Base-by-base conservation (phyloP, 1,140 invertebrate species). In the Myzus persicae region DNA sequence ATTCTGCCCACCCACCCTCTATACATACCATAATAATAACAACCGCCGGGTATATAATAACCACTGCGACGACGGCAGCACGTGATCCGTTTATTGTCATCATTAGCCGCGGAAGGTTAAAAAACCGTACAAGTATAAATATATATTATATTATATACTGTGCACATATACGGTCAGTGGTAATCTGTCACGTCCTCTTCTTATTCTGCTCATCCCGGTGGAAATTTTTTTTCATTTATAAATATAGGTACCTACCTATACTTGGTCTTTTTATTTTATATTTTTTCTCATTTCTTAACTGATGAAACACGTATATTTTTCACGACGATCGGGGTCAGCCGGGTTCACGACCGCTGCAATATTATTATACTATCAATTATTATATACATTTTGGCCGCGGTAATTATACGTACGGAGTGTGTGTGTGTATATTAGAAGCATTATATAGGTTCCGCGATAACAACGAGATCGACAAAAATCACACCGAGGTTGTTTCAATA, bases 81-180 rank as follows among this genome's bases (percentile, higher is more conserved):
- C 91, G 91, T 84, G 81, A 93, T 93, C 91, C 91, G 81, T 93
- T 93, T 51, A 42, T 93, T 93, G 91, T 93, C 91, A 85, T 93
- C 81, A 54, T 93, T 93, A 93, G 81, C 89, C n/a, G 14, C 6
- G 59, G 59, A 76, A 76, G 54, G n/a, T 36, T 67, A 42, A 42
- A 67, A 81, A 81, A 81, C n/a, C 20, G 22, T 81, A 36, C n/a
- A 36, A 46, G 76, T 82, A 82, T 51, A 67, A 22, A 54, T 42
- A 42, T 42, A 46, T 51, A n/a, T 76, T 76, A n/a, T 18, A 76
- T 76, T n/a, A 31, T 91, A 76, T 38, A 82, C 5, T 11, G n/a
- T 82, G 46, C 22, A 36, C 59, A 51, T 82, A 82, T 48, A 93
- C 76, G 81, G 59, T 91, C 38, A 76, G 38, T 46, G 24, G 81